Percentiles rank a stretch among this genome's conserved stretches.
Conservation (phyloP, 2,113 vertebrate genomes). For the Pogona vitticeps region DNA sequence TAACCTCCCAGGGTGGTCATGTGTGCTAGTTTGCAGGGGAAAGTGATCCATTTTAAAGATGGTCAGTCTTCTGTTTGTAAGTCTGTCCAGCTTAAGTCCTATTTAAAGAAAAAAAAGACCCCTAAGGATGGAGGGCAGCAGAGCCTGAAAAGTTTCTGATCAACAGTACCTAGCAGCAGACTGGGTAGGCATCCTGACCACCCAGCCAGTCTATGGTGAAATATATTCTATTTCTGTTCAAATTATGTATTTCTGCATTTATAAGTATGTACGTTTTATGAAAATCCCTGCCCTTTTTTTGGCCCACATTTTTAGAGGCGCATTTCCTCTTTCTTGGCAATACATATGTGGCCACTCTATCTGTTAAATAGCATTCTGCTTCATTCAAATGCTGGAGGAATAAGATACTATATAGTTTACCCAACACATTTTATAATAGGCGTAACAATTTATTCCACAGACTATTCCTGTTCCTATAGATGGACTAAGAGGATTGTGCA, state of each 20-base stretch:
- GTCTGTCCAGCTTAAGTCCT: background rate
- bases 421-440: conserved; percentile 38
- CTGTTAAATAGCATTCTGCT: conserved; percentile 13
- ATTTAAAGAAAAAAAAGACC: background rate
- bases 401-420: conserved; percentile 36
- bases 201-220: background rate
- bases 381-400: conserved; percentile 25
- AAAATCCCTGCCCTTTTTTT: background rate
- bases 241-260: background rate
- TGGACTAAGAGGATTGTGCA: conserved; percentile 52
- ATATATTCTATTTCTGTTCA: background rate
- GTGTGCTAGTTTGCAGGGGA: background rate
- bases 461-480: conserved; percentile 26
- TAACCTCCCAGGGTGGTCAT: background rate
- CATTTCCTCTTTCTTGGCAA: background rate
- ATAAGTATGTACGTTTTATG: background rate
- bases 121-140: background rate
- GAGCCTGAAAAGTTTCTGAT: background rate
- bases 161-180: background rate
- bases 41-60: background rate
- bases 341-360: background rate
- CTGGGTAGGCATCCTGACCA: background rate
- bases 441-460: conserved; percentile 34
- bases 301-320: background rate
- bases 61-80: background rate